Percentiles rank a stretch among this genome's conserved stretches.
Evolutionary conservation across 2,888 invertebrate genomes (phyloP).

Genomic region (Drosophila emarginata): DNA sequence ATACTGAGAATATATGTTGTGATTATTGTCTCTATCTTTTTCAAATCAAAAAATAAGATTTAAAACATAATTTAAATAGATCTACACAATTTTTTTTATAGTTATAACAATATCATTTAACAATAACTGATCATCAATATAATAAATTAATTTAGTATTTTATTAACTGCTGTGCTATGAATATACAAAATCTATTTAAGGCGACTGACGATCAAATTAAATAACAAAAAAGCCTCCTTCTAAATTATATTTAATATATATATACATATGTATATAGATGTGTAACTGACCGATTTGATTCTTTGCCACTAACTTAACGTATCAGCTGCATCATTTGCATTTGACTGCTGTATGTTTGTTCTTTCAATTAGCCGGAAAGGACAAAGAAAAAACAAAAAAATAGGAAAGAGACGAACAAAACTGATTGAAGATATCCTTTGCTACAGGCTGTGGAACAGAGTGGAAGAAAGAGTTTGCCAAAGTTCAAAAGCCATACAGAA

Average conservation of each 20-base stretch:
- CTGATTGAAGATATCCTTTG: slow-evolving; percentile 5
- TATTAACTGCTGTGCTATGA: no score
- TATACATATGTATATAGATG: not conserved
- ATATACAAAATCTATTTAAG: no score
- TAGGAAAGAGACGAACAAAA: not conserved
- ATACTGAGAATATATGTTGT: no score
- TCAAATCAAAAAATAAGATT: no score
- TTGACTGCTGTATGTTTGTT: not conserved
- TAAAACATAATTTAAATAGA: no score
- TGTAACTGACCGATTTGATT: not conserved
- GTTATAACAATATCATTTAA: no score
- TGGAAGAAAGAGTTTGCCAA: not conserved
- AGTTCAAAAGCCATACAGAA: slow-evolving; percentile 3
- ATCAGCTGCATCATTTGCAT: not conserved
- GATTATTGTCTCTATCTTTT: no score
- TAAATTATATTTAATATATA: not conserved
- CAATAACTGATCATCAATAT: no score
- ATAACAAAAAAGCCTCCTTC: no score
- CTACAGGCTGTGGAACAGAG: not conserved
- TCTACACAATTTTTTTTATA: no score
- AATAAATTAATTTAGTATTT: no score
- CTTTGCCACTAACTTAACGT: not conserved
- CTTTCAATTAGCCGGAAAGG: not conserved
- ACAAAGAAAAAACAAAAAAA: not conserved
- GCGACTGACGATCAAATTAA: no score